Percentiles rank a stretch among this genome's conserved stretches.
Conservation (phyloP, 2,888 invertebrate genomes). For the Resseliella maxima region DNA sequence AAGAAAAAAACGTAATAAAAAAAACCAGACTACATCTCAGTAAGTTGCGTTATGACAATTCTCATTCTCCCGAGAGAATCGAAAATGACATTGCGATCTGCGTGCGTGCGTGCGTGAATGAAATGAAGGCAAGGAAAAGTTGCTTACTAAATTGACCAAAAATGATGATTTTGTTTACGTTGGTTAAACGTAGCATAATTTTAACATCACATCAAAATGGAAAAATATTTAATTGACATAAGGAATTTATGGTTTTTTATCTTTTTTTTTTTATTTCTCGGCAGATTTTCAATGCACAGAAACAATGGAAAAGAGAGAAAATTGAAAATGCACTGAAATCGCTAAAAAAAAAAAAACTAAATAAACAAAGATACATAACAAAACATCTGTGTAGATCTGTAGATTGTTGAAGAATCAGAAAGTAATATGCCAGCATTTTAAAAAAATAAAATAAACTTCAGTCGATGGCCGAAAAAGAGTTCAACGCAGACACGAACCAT, state of each 20-base stretch:
- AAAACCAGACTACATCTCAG: no score
- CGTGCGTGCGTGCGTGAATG: neutral
- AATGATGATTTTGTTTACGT: conserved; percentile 9
- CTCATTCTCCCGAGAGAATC: neutral
- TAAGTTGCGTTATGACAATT: neutral
- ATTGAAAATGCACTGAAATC: neutral
- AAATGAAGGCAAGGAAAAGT: neutral
- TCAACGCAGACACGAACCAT: neutral
- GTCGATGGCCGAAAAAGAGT: neutral
- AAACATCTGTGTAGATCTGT: no score
- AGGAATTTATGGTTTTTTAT: conserved; percentile 3
- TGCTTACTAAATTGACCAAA: neutral
- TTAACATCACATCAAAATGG: neutral
- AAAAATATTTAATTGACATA: neutral
- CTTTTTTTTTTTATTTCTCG: neutral
- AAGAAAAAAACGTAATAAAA: no score
- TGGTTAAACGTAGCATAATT: neutral
- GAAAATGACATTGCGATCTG: neutral
- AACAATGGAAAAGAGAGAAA: neutral
- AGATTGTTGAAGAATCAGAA: no score
- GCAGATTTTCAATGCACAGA: neutral
- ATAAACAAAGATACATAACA: no score
- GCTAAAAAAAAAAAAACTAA: neutral
- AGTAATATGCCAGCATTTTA: neutral
- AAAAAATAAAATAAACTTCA: neutral